phyloP scores from a whole-genome alignment of 2,113 vertebrate species.

The Cynopterus brachyotis region DNA sequence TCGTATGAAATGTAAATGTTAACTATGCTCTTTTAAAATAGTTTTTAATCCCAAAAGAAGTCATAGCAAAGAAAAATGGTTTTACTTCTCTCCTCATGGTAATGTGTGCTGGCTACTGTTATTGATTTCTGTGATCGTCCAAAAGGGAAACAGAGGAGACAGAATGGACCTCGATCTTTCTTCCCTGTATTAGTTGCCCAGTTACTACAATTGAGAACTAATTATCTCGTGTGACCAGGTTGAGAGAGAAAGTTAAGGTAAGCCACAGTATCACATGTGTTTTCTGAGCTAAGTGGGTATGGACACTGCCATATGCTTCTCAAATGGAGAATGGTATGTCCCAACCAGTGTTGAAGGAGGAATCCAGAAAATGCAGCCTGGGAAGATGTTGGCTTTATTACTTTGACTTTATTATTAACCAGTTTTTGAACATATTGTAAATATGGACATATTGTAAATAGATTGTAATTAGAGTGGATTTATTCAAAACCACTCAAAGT shows the following conservation, averaged over 20 bases:
- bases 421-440: not conserved
- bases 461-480: not conserved
- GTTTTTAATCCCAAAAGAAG: constrained; percentile 41
- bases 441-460: not conserved
- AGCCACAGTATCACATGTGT: not conserved
- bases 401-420: not conserved
- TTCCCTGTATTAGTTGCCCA: not conserved
- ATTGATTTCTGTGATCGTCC: not conserved
- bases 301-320: fast-evolving
- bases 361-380: not conserved
- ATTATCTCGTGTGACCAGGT: not conserved
- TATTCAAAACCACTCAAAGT: not conserved
- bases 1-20: constrained; percentile 58
- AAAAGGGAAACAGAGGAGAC: not conserved
- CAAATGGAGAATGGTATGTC: fast-evolving
- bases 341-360: not conserved
- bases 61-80: not conserved
- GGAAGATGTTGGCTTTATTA: too few species aligned
- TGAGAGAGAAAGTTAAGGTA: not conserved
- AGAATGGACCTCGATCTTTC: not conserved
- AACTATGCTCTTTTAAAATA: constrained; percentile 30
- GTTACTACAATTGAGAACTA: not conserved
- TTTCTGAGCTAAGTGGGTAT: not conserved
- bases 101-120: not conserved
- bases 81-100: not conserved